These are phyloP conservation scores for Microtus oregoni DNA, from an alignment of 2,113 vertebrate genomes.

Conservation along the genomic window DNA sequence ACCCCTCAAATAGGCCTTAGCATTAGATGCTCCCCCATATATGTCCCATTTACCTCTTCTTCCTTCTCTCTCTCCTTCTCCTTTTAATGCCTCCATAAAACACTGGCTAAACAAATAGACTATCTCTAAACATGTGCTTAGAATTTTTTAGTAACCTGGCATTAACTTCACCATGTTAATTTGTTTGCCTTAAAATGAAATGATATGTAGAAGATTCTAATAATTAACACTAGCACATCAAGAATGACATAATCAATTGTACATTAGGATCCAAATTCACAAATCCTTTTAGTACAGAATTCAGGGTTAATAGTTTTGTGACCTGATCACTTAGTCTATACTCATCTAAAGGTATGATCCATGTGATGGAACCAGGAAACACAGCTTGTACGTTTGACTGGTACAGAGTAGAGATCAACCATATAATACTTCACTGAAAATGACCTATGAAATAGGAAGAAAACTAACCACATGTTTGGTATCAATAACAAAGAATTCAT, in stretches of 20 bases:
- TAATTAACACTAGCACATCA: neutral
- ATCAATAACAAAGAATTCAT: neutral
- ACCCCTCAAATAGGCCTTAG: neutral
- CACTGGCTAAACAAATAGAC: neutral
- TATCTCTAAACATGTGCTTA: neutral
- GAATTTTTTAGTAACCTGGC: neutral
- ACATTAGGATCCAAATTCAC: neutral
- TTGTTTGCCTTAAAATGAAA: neutral
- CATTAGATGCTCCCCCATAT: neutral
- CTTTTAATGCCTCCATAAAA: neutral
- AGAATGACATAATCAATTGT: neutral
- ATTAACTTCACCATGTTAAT: slow-evolving; percentile 22
- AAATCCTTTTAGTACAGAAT: slow-evolving; percentile 9
- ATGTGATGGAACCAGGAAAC: neutral
- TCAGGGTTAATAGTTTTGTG: neutral
- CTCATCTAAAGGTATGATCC: neutral
- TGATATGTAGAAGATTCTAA: neutral
- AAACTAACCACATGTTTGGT: neutral
- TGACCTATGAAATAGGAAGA: neutral
- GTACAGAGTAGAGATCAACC: neutral
- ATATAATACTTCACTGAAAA: neutral
- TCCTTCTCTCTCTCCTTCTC: neutral
- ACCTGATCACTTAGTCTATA: neutral
- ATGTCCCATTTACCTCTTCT: neutral
- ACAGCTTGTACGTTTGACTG: neutral